Evolutionary conservation across 2,113 vertebrate species (phyloP), one percentile per base, ranked within the genome.

Genomic region (Saccopteryx bilineata): DNA sequence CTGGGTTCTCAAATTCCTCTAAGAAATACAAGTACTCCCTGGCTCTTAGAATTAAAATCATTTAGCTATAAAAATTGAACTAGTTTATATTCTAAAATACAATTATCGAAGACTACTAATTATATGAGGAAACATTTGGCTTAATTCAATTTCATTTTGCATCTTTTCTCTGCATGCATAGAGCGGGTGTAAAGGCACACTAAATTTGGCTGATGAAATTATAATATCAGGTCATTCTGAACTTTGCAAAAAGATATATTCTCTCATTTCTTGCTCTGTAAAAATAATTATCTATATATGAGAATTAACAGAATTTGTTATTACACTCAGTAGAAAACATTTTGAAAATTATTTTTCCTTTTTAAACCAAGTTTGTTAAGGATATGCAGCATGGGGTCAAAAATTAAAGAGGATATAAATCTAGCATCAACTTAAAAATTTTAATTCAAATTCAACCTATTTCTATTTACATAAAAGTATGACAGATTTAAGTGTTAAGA

Each of bases 211-310:
- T 91, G 78, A 75, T 68, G 54, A 92, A 89, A 23, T 88, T 94
- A 82, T 60, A 87, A 39, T 50, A 72, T 72, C 78, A 96, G 96
- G 85, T 96, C 78, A 96, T 71, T 91, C 4, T 94, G 82, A 96
- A 95, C 81, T 93, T 86, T 87, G 39, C 28, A 96, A 87, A 96
- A 91, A 80, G 87, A 95, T 90, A 94, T n/a, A 78, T 26, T 56
- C 12, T 91, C 15, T 84, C 17, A 69, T 63, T 92, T 91, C 56
- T 90, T 46, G 52, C 7, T 87, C 9, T 94, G 18, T 65, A 65
- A 39, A 46, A 21, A 52, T 83, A 91, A 87, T 54, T 93, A 88
- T 71, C 26, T 78, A 54, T 31, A 81, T n/a, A 81, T 88, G 81
- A 94, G 13, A 91, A 72, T 85, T 39, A 93, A 91, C 31, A 69